Conservation (phyloP, 2,888 invertebrate genomes). For the Drosophila sordidapex region DNA sequence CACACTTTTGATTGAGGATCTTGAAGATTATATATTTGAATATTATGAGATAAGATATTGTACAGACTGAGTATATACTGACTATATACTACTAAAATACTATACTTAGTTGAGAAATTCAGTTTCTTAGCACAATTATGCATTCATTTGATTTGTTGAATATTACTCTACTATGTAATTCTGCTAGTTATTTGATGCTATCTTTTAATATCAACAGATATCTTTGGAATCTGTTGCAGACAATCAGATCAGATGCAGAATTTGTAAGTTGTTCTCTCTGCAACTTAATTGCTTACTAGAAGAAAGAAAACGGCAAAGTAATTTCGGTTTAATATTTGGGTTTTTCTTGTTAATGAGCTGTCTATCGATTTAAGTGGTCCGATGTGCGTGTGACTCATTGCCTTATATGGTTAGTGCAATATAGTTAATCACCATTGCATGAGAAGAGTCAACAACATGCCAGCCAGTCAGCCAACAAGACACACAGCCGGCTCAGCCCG, state of each 20-base stretch:
- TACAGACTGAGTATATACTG: not conserved
- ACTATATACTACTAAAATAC: not conserved
- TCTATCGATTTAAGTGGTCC: constrained; percentile 53
- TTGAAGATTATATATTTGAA: not conserved
- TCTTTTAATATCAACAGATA: not conserved
- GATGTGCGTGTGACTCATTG: constrained; percentile 62
- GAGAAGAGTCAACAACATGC: constrained; percentile 69
- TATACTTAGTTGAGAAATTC: not conserved
- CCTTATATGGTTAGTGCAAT: constrained; percentile 51
- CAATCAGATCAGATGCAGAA: not conserved
- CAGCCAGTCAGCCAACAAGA: constrained; percentile 31
- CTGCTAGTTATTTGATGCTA: not conserved
- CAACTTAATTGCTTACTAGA: constrained; percentile 29
- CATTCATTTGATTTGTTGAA: not conserved
- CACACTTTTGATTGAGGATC: not conserved
- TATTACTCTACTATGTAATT: not conserved
- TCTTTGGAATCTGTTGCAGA: not conserved
- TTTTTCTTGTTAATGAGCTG: constrained; percentile 40
- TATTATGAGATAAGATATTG: not conserved
- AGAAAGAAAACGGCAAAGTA: constrained; percentile 38
- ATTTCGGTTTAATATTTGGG: constrained; percentile 26
- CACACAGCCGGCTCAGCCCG: constrained; percentile 1
- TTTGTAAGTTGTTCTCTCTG: constrained; percentile 1
- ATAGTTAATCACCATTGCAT: constrained; percentile 75
- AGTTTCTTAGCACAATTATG: not conserved